Percentiles rank a stretch among this genome's conserved stretches.
Conservation (phyloP, 1,140 invertebrate genomes). For the Tribolium madens region DNA sequence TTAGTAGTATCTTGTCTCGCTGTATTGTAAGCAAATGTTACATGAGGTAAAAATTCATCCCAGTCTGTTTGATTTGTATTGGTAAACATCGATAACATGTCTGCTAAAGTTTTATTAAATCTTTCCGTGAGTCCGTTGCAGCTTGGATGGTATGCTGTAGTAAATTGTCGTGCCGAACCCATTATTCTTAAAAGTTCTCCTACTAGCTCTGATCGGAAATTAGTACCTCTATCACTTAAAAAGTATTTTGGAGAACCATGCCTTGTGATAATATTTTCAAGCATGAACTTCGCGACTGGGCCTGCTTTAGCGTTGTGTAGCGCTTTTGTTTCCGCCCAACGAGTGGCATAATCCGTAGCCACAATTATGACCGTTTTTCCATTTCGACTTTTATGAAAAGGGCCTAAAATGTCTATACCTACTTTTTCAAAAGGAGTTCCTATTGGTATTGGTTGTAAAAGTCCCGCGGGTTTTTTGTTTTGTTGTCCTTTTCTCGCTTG, state of each 20-base stretch:
- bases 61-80: constrained; percentile 52
- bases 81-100: constrained; percentile 52
- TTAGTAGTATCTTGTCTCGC: constrained; percentile 49
- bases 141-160: constrained; percentile 61
- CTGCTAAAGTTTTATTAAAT: constrained; percentile 58
- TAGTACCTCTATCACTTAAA: constrained; percentile 51
- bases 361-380: constrained; percentile 56
- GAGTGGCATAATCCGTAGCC: constrained; percentile 56
- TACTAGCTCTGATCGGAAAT: constrained; percentile 55
- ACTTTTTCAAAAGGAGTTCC: constrained; percentile 46
- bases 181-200: constrained; percentile 48
- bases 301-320: constrained; percentile 48
- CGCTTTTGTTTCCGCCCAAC: constrained; percentile 55
- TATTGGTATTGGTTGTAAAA: constrained; percentile 52
- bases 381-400: constrained; percentile 4
- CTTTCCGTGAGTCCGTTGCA: constrained; percentile 60
- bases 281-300: constrained; percentile 52
- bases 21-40: constrained; percentile 55
- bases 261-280: constrained; percentile 53
- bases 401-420: background rate
- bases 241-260: constrained; percentile 51
- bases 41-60: constrained; percentile 47
- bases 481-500: constrained; percentile 48
- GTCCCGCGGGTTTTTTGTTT: constrained; percentile 45
- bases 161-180: constrained; percentile 52